phyloP scores from a whole-genome alignment of 2,113 vertebrate species.

The Gymnorhina tibicen region DNA sequence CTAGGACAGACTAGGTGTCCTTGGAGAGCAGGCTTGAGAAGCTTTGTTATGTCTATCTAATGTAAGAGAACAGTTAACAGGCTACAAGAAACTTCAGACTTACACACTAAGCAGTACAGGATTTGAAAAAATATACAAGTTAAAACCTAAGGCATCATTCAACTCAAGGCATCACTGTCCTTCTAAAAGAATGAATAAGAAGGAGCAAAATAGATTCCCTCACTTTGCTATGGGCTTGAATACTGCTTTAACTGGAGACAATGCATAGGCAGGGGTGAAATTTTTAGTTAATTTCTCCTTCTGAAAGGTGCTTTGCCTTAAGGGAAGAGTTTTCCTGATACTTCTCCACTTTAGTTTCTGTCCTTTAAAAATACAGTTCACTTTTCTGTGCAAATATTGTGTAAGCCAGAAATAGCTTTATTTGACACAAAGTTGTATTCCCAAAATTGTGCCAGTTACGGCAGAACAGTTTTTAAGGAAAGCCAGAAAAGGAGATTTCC shows the following conservation, averaged over 20 bases:
- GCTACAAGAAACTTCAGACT: too few relatives aligned
- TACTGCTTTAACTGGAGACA: neutral
- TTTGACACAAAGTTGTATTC: neutral
- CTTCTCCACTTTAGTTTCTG: neutral
- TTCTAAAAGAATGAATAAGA: neutral
- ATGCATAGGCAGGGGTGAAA: neutral
- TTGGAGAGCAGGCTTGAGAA: too few relatives aligned
- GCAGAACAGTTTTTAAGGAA: neutral
- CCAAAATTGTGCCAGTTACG: neutral
- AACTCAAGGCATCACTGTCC: too few relatives aligned
- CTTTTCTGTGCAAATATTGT: neutral
- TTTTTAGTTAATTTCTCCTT: neutral
- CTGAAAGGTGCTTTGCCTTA: neutral
- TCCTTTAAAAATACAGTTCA: neutral
- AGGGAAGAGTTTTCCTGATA: neutral
- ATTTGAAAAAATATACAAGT: too few relatives aligned
- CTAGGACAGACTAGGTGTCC: too few relatives aligned
- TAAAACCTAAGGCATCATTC: too few relatives aligned
- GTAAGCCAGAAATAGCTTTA: neutral
- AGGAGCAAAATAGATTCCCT: neutral
- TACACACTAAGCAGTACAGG: too few relatives aligned
- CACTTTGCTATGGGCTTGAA: neutral
- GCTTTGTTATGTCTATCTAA: too few relatives aligned
- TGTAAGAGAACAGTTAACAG: too few relatives aligned
- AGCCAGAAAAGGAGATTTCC: neutral